Conservation (phyloP, 2,113 vertebrate species). For the Turnix velox region DNA sequence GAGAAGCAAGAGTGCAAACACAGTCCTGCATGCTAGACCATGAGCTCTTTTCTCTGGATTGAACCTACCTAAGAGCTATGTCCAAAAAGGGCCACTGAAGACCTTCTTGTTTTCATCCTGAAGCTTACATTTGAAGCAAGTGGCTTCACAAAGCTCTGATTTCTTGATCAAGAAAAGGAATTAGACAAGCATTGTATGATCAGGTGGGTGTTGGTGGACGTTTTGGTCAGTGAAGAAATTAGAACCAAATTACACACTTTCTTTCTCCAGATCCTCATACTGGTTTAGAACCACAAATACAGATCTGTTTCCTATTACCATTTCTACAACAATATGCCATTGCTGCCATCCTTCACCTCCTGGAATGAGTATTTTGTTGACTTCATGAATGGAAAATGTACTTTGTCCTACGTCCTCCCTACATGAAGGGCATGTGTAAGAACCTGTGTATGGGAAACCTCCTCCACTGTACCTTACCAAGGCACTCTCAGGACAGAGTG, state of each 20-base stretch:
- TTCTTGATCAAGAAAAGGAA: neutral
- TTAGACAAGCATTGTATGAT: neutral
- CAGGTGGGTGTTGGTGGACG: neutral
- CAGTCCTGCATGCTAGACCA: neutral
- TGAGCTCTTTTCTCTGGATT: neutral
- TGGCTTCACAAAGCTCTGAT: neutral
- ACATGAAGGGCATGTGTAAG: neutral
- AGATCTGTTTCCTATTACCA: slow-evolving; percentile 31
- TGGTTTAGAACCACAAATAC: slow-evolving; percentile 51
- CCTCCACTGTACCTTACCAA: neutral
- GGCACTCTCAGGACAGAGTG: neutral
- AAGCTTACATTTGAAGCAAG: neutral
- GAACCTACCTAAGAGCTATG: neutral
- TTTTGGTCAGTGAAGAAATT: neutral
- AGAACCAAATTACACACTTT: neutral
- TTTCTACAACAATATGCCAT: neutral
- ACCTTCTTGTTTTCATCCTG: neutral
- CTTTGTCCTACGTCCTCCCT: neutral
- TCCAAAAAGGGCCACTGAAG: neutral
- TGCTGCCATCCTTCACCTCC: accelerated
- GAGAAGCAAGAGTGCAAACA: neutral
- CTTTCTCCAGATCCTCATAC: slow-evolving; percentile 33
- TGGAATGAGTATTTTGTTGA: slow-evolving; percentile 46
- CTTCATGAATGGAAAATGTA: slow-evolving; percentile 53
- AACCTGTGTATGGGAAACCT: neutral